Percentiles rank a stretch among this genome's conserved stretches.
Conservation (phyloP, 2,797 vertebrate species). For the Silurus lanzhouensis region DNA sequence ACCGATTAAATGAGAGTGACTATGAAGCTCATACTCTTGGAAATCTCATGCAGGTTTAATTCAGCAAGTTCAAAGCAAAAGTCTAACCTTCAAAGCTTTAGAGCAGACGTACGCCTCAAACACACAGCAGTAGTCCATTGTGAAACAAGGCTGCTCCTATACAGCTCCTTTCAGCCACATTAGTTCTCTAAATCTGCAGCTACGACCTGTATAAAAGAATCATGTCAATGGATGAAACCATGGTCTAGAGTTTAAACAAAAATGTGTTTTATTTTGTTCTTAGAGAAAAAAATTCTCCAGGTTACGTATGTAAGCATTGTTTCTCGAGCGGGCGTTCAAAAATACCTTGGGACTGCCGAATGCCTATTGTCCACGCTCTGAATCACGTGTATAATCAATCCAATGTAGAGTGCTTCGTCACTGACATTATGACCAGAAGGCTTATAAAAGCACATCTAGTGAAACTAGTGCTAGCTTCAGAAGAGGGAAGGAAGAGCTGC, state of each 20-base stretch:
- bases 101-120: conserved; percentile 13
- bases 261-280: background rate
- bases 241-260: background rate
- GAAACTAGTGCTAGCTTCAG: too few species aligned
- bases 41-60: conserved; percentile 19
- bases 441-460: too few species aligned
- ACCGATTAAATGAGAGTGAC: conserved; percentile 35
- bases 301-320: too few species aligned
- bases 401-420: too few species aligned
- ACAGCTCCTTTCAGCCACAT: background rate
- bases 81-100: conserved; percentile 33
- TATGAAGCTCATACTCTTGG: conserved; percentile 5
- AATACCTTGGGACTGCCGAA: too few species aligned
- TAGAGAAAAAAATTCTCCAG: background rate
- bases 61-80: conserved; percentile 37
- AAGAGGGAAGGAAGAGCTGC: too few species aligned
- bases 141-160: conserved; percentile 21
- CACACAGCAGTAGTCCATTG: conserved; percentile 11
- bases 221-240: background rate
- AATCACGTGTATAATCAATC: too few species aligned
- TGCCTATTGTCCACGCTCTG: too few species aligned
- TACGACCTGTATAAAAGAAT: conserved; percentile 4
- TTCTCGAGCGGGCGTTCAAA: too few species aligned
- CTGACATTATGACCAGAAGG: too few species aligned
- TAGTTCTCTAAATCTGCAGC: background rate